phyloP scores from a whole-genome alignment of 2,113 vertebrate genomes.

The Bagarius yarrelli region DNA sequence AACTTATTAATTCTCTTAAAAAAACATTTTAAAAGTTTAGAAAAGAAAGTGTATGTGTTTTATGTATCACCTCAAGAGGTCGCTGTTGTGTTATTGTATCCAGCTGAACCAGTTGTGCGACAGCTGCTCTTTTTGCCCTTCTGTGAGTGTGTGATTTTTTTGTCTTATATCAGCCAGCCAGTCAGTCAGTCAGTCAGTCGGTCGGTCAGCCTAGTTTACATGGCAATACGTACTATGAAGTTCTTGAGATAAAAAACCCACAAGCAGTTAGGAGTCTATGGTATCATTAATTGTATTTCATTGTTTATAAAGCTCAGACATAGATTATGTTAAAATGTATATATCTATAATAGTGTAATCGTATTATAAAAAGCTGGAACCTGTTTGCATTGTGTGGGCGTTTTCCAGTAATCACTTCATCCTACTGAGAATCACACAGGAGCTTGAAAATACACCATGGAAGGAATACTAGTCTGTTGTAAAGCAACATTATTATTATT shows the following conservation, averaged over 20 bases:
- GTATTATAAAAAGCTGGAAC: no score
- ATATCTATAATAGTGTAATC: no score
- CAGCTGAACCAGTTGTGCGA: not conserved
- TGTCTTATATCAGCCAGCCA: not conserved
- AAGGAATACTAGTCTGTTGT: not conserved
- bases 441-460: not conserved
- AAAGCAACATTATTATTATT: not conserved
- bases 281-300: no score
- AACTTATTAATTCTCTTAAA: no score
- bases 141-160: not conserved
- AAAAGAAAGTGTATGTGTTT: not conserved
- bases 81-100: conserved; percentile 1
- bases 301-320: no score
- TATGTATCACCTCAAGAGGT: conserved; percentile 26
- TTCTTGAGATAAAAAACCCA: not conserved
- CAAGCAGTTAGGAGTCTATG: not conserved
- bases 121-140: not conserved
- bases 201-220: no score
- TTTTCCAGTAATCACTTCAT: not conserved
- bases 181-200: no score
- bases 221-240: not conserved
- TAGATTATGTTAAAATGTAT: no score
- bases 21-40: no score
- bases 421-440: not conserved
- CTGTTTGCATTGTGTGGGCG: not conserved